Base-by-base conservation (phyloP, 1,140 invertebrate species). In the Teleopsis dalmanni region DNA sequence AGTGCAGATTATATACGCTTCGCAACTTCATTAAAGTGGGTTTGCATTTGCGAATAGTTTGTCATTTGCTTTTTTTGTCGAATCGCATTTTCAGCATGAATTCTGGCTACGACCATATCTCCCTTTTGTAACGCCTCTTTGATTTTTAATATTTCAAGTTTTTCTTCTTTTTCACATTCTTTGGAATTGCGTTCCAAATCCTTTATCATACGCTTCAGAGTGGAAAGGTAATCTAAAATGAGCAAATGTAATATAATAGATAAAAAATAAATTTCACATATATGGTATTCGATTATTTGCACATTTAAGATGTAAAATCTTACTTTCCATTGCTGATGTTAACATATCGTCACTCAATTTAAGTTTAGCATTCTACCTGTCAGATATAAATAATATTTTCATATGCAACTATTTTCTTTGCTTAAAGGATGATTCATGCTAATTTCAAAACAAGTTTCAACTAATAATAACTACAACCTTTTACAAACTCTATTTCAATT, bases 31-130 rank as follows among this genome's bases (percentile, higher is more conserved):
- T 99, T 96, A 5, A 99, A 93, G 67, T 96, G 73, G 5, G 96
- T 95, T 62, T 91, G 92, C 96, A 99, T 99, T 57, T 93, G 76
- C 27, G 98, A 73, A 71, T 97, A 99, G 75, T 98, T 99, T 0
- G 99, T 72, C 0, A 94, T 85, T 71, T 99, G 95, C 75, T 95
- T 99, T 62, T 98, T 98, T 65, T 99, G 94, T 44, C 95, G 72
- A 58, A 99, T 99, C n/a, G 95, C 90, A 81, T 98, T 99, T 75
- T 99, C 96, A 18, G 95, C 96, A 73, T 99, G 95, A 59, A 99
- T 98, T 60, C 91, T 78, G 10, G 95, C 96, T 8, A 94, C 94
- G 73, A 99, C 96, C 81, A 92, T 88, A 62, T 99, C 98, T 14
- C 92, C 88, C 68, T 98, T 98, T 70, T 95, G 87, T 64, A 98